Evolutionary conservation across 2,113 vertebrate genomes (phyloP), one percentile per base, ranked within the genome.

Genomic region (Ammodytes marinus): DNA sequence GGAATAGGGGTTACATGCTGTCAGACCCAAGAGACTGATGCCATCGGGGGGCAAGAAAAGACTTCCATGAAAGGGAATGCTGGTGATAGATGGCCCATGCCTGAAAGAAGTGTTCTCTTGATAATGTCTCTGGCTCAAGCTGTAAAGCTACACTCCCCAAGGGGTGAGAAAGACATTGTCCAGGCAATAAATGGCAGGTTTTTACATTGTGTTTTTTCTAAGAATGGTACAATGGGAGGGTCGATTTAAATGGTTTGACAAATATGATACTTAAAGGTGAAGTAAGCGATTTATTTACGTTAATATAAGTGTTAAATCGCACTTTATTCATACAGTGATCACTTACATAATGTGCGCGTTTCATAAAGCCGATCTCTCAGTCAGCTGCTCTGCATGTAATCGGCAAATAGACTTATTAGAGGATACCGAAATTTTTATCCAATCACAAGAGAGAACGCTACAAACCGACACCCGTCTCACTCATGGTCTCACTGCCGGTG

Each of bases 71-170:
- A 61, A 82, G 61, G 39, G 45, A 69, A 40, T 65, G 39, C 70
- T 69, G 49, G 52, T 82, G 60, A 79, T 63, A 10, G 67, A 71
- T 52, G 13, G 39, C 17, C 14, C 64, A n/a, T 53, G 2, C 27
- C 9, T 9, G 4, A 27, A 27, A 27, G n/a, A 58, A 35, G 60
- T 69, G 50, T 74, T 77, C 17, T 68, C 47, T 46, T 46, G 50
- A 40, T 60, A 63, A 81, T 68, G n/a, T 69, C 42, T 53, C 2
- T 65, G 46, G 74, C 46, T 77, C 59, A 53, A 64, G 57, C 75
- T 54, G 27, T 27, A 27, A 27, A 2, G 27, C 39, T 60, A 17
- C 40, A 52, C 59, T 75, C 27, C 14, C 57, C 17, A 8, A 70
- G 49, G 27, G 45, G 13, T 49, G 27, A 49, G 39, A 50, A 50